phyloP scores from a whole-genome alignment of 2,113 vertebrate species.

The Halcyon senegalensis region DNA sequence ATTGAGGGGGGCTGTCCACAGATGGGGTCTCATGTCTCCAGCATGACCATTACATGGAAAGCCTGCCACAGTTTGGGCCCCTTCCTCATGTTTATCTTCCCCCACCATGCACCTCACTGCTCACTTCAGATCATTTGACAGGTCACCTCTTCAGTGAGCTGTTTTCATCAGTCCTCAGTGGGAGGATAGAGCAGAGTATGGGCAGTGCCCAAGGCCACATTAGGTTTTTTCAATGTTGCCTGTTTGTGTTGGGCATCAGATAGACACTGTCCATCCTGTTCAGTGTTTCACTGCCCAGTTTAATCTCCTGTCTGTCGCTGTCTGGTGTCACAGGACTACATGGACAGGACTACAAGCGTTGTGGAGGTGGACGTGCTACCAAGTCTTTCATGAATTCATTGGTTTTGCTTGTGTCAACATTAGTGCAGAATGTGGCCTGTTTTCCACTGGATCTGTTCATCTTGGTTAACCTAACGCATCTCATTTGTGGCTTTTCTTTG shows the following conservation, averaged over 20 bases:
- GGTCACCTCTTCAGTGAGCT: background rate
- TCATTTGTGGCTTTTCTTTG: slow-evolving; percentile 1
- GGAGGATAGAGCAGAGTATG: background rate
- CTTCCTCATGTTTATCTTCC: background rate
- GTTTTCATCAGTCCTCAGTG: background rate
- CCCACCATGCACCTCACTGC: background rate
- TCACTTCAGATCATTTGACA: background rate
- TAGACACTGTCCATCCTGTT: background rate
- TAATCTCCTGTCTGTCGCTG: background rate
- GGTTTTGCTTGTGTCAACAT: background rate
- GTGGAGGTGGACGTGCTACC: background rate
- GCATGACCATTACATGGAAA: background rate
- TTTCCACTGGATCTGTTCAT: background rate
- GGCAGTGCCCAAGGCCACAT: background rate
- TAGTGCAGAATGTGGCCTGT: background rate
- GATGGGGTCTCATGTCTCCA: background rate
- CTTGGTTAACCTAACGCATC: background rate
- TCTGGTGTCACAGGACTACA: background rate
- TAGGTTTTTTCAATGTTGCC: background rate
- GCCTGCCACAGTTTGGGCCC: background rate
- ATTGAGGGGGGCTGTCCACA: background rate
- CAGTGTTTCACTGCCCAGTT: background rate
- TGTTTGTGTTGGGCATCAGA: background rate
- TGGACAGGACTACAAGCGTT: background rate
- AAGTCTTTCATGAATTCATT: background rate